phyloP scores from a whole-genome alignment of 2,113 vertebrate species.

The Dryoscopus gambensis region DNA sequence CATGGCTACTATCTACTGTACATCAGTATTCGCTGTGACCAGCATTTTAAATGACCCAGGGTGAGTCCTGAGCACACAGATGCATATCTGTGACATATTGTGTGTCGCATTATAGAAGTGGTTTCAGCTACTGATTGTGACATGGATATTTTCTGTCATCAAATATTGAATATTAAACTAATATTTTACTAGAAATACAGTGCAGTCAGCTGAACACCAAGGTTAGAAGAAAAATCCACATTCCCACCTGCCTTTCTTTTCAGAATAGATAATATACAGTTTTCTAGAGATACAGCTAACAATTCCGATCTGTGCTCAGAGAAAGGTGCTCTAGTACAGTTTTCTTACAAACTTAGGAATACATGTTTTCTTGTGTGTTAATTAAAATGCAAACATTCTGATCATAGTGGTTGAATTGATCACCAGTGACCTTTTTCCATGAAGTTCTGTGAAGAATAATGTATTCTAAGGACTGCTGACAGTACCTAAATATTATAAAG shows the following conservation, averaged over 20 bases:
- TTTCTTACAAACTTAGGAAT: not conserved
- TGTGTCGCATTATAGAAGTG: not conserved
- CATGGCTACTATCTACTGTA: conserved; percentile 44
- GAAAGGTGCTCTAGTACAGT: not conserved
- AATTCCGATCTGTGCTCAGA: not conserved
- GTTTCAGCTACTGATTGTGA: not conserved
- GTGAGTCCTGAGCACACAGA: not conserved
- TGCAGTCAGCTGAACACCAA: not conserved
- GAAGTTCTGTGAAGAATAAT: not conserved
- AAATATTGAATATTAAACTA: not conserved
- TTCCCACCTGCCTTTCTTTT: not conserved
- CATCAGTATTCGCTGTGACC: not conserved
- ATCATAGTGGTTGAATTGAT: not conserved
- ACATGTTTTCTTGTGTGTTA: not conserved
- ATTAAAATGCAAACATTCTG: not conserved
- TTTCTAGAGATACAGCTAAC: not conserved
- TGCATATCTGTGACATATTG: not conserved
- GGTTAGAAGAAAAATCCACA: not conserved
- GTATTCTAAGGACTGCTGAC: not conserved
- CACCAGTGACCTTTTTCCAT: not conserved
- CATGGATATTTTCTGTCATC: not conserved
- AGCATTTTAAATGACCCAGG: conserved; percentile 31
- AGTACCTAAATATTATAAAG: not conserved
- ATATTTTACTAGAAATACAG: not conserved
- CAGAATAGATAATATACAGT: not conserved